These are phyloP conservation scores for Adineta ricciae DNA, from an alignment of 2,888 invertebrate genomes.

Conservation along the genomic window DNA sequence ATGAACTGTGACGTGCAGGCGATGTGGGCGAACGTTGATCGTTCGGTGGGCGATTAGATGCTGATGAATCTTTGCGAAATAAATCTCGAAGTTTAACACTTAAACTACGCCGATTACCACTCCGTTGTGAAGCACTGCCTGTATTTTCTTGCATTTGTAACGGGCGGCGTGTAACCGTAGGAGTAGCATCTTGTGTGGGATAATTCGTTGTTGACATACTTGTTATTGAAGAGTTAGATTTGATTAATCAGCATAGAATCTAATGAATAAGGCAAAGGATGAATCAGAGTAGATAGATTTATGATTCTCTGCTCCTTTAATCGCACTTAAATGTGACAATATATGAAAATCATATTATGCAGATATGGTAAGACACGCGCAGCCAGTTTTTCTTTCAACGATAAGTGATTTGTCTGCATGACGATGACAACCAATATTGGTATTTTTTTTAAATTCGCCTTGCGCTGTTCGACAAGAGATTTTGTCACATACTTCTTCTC, in stretches of 20 bases:
- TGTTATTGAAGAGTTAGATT: neutral
- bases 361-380: neutral
- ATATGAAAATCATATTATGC: slow-evolving; percentile 1
- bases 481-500: neutral
- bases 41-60: neutral
- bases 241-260: neutral
- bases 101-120: neutral
- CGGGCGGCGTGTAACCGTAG: neutral
- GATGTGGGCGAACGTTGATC: neutral
- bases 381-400: neutral
- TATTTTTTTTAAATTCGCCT: neutral
- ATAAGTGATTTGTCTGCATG: neutral
- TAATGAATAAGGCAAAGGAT: neutral
- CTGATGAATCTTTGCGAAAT: neutral
- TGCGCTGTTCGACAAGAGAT: neutral
- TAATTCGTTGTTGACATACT: neutral
- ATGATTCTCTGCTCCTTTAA: neutral
- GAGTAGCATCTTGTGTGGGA: neutral
- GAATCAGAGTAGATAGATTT: neutral
- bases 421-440: neutral
- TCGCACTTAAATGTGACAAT: neutral
- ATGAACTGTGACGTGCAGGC: neutral
- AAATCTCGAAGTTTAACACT: neutral
- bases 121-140: neutral
- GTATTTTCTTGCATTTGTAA: neutral